phyloP scores from a whole-genome alignment of 1,140 invertebrate species.

The Procambarus clarkii region DNA sequence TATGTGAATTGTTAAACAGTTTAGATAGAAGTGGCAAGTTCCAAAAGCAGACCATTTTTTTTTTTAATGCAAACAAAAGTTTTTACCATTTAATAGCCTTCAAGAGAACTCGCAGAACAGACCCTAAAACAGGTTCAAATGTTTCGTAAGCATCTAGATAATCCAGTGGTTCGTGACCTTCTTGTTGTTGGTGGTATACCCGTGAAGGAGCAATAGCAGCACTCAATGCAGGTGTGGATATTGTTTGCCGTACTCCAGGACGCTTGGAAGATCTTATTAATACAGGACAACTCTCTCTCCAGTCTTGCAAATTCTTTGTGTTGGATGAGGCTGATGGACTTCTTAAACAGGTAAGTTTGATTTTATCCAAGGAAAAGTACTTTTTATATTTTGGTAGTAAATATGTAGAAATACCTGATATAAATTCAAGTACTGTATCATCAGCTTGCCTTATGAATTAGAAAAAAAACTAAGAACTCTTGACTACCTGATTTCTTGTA shows the following conservation, averaged over 20 bases:
- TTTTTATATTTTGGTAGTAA: too few relatives aligned
- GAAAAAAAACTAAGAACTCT: too few relatives aligned
- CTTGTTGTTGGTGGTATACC: slow-evolving; percentile 94
- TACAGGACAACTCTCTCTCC: slow-evolving; percentile 86
- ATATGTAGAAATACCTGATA: too few relatives aligned
- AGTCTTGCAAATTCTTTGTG: slow-evolving; percentile 96
- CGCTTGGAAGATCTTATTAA: slow-evolving; percentile 95
- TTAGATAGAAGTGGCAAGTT: too few relatives aligned
- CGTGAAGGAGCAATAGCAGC: slow-evolving; percentile 92
- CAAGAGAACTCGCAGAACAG: slow-evolving; percentile 97
- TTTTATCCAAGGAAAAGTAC: too few relatives aligned
- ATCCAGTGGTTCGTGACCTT: slow-evolving; percentile 86
- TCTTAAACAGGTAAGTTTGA: slow-evolving; percentile 80
- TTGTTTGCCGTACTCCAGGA: slow-evolving; percentile 97
- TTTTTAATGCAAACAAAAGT: too few relatives aligned
- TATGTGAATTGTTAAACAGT: too few relatives aligned
- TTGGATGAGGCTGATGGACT: slow-evolving; percentile 98
- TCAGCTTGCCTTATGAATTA: too few relatives aligned
- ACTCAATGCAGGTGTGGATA: slow-evolving; percentile 91
- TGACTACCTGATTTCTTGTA: too few relatives aligned
- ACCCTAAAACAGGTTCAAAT: slow-evolving; percentile 93
- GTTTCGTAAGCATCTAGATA: slow-evolving; percentile 91
- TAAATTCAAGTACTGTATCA: too few relatives aligned
- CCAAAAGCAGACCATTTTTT: too few relatives aligned
- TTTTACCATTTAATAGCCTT: slow-evolving; percentile 82